These are phyloP conservation scores for Tonatia bakeri DNA, from an alignment of 2,113 vertebrate genomes.

Conservation along the genomic window DNA sequence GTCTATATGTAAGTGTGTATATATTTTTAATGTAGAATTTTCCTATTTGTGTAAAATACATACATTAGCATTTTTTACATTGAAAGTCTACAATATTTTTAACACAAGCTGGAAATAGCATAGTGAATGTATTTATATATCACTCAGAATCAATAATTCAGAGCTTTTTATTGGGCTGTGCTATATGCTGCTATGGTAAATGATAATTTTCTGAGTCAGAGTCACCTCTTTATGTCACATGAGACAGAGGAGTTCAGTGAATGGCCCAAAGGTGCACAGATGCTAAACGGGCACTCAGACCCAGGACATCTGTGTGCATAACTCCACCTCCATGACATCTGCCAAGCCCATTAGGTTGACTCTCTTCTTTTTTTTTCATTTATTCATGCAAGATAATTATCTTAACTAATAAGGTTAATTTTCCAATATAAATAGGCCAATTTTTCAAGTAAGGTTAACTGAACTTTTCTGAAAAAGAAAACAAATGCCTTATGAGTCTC, in stretches of 20 bases:
- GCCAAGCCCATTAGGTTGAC: not conserved
- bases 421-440: not conserved
- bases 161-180: not conserved
- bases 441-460: not conserved
- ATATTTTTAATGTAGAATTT: not conserved
- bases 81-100: not conserved
- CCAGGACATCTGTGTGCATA: not conserved
- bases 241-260: not conserved
- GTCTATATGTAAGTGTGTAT: not conserved
- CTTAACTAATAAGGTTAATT: not conserved
- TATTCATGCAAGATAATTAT: not conserved
- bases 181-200: no score
- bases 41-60: not conserved
- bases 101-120: not conserved
- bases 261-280: not conserved
- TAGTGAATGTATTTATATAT: not conserved
- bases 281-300: not conserved
- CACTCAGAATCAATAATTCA: not conserved
- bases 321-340: not conserved
- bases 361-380: not conserved
- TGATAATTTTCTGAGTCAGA: not conserved
- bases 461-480: not conserved
- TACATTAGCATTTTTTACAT: not conserved
- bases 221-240: not conserved
- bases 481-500: not conserved